These are phyloP conservation scores for Carterocephalus palaemon DNA, from an alignment of 2,888 invertebrate genomes.

Conservation along the genomic window DNA sequence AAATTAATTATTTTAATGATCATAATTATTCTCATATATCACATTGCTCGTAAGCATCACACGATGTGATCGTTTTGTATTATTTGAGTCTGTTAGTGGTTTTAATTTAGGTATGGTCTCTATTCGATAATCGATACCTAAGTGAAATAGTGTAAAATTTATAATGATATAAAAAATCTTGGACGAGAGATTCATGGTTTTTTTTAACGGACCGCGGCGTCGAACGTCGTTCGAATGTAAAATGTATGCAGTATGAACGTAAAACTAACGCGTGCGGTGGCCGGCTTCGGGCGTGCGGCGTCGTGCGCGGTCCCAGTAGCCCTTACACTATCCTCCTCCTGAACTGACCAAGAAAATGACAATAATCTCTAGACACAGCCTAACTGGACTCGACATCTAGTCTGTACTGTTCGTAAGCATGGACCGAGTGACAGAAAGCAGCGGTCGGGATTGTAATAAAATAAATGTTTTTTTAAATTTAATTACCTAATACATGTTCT, in stretches of 20 bases:
- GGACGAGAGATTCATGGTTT: constrained; percentile 46
- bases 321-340: constrained; percentile 48
- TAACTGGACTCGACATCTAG: constrained; percentile 55
- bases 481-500: background rate
- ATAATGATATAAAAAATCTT: constrained; percentile 47
- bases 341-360: constrained; percentile 75
- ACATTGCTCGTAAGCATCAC: constrained; percentile 68
- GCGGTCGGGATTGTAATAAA: constrained; percentile 34
- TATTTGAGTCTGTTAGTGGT: constrained; percentile 55
- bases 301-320: constrained; percentile 29
- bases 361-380: constrained; percentile 74
- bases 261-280: constrained; percentile 11
- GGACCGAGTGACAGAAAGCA: constrained; percentile 30
- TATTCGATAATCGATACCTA: constrained; percentile 45
- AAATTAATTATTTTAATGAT: constrained; percentile 57
- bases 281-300: constrained; percentile 6
- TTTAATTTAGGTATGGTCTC: constrained; percentile 46
- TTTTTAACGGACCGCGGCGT: constrained; percentile 38
- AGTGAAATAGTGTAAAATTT: constrained; percentile 46
- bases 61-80: constrained; percentile 60
- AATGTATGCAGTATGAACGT: constrained; percentile 31
- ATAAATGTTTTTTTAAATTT: constrained; percentile 4
- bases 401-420: constrained; percentile 29
- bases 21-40: constrained; percentile 57
- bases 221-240: constrained; percentile 31